Percentiles rank a stretch among this genome's conserved stretches.
Evolutionary conservation across 2,797 vertebrate genomes (phyloP).

Genomic region (Pseudopleuronectes americanus): DNA sequence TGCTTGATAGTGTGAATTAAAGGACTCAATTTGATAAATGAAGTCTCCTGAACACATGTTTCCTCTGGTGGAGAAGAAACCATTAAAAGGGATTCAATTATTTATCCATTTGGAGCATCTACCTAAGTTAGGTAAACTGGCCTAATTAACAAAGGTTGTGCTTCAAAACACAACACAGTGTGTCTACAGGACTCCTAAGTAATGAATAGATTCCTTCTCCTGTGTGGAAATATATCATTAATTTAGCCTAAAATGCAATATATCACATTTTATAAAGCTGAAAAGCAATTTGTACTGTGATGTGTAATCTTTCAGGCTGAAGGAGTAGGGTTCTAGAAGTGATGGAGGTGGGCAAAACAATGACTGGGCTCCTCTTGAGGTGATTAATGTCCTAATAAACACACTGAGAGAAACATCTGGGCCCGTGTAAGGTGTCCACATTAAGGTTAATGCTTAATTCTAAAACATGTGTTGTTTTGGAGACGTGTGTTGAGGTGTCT

Average conservation of each 20-base stretch:
- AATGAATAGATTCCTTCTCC: not conserved
- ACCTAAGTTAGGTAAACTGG: constrained; percentile 22
- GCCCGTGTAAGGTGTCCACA: constrained; percentile 22
- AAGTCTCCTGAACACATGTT: constrained; percentile 17
- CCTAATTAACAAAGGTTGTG: constrained; percentile 37
- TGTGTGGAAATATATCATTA: not conserved
- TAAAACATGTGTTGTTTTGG: constrained; percentile 15
- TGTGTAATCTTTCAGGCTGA: constrained; percentile 5
- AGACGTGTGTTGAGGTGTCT: constrained; percentile 23
- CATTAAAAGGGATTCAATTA: constrained; percentile 19
- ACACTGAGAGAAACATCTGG: constrained; percentile 33
- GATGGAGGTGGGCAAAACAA: constrained; percentile 13
- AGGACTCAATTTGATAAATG: constrained; percentile 35
- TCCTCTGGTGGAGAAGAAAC: constrained; percentile 16
- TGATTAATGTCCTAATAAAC: constrained; percentile 6
- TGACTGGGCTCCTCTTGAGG: constrained; percentile 8
- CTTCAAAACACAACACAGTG: constrained; percentile 19
- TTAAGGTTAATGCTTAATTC: constrained; percentile 25
- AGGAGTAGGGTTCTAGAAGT: not conserved
- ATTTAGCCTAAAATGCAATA: not conserved
- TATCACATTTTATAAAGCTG: not conserved
- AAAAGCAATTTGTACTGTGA: not conserved
- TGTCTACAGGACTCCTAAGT: constrained; percentile 21
- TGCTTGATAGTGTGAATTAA: constrained; percentile 15
- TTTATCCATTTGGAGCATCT: constrained; percentile 39